Percentiles rank a stretch among this genome's conserved stretches.
Conservation (phyloP, 1,140 invertebrate genomes). For the Euwallacea fornicatus region DNA sequence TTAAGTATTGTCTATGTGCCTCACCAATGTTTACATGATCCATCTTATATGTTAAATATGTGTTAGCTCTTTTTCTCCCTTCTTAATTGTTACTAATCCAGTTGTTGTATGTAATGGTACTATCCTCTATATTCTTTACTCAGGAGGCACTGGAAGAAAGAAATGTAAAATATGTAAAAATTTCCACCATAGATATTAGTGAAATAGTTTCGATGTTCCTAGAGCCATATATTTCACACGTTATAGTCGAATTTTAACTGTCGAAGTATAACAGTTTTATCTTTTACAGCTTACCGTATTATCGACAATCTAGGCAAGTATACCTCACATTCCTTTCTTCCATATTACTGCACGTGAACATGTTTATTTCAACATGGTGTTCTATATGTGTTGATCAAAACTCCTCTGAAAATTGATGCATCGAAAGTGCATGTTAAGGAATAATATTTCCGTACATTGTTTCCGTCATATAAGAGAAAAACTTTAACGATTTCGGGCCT, state of each 20-base stretch:
- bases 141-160: conserved; percentile 36
- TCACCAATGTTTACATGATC: too few relatives aligned
- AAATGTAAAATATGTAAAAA: conserved; percentile 38
- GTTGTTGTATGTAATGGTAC: not conserved
- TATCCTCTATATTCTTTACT: not conserved
- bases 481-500: conserved; percentile 19
- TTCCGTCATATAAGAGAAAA: conserved; percentile 18
- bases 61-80: conserved; percentile 7
- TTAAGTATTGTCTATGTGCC: too few relatives aligned
- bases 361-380: not conserved
- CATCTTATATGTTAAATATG: not conserved
- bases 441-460: conserved; percentile 3
- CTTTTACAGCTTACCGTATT: conserved; percentile 40
- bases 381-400: not conserved
- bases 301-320: conserved; percentile 41
- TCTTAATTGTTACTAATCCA: conserved; percentile 7
- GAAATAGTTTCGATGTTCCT: not conserved
- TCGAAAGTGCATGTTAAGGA: too few relatives aligned
- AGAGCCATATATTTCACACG: not conserved
- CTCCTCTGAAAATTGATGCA: too few relatives aligned
- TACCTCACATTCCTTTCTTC: conserved; percentile 40
- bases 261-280: conserved; percentile 29
- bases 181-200: not conserved
- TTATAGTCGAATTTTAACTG: not conserved
- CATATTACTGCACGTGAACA: conserved; percentile 25